Evolutionary conservation across 2,113 vertebrate species (phyloP), one percentile per base, ranked within the genome.

Genomic region (Pygoscelis antarcticus): DNA sequence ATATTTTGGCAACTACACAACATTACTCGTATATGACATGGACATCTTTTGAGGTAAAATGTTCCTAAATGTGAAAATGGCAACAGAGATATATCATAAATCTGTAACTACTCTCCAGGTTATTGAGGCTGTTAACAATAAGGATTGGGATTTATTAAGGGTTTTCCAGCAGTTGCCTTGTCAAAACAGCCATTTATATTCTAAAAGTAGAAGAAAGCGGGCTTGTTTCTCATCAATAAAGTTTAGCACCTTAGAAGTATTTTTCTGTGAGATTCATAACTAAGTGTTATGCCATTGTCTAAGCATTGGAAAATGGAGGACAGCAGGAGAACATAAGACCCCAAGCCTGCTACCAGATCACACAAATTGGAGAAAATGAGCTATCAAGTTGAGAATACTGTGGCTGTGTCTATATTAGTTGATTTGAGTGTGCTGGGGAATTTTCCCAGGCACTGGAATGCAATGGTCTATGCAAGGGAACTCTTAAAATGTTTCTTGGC

Each of bases 361-460:
- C 36, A 72, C 23, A 89, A 76, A 70, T 11, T 38, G 20, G 27
- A 85, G 38, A 87, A 83, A 85, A 71, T n/a, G 18, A 79, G 34
- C 52, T 49, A n/a, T 75, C 30, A 38, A 69, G 27, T 76, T 87
- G 13, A 70, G 36, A 90, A 18, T 61, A 58, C 49, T 40, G 36
- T 87, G 78, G 3, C 44, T 90, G 25, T 72, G 21, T 71, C 77
- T 76, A 17, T 93, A 85, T 74, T 94, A 47, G 66, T 82, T 71
- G 64, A 83, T 76, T 65, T 81, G 13, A 83, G 30, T 26, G 6
- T 91, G 32, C 87, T 86, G 47, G 49, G 66, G 78, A 96, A 94
- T 96, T 96, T 96, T 96, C 96, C 93, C 96, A 97, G 89, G 90
- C 92, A 94, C 65, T 93, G 93, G 92, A 95, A 97, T 93, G 93